phyloP scores from a whole-genome alignment of 2,797 vertebrate species.

The Cetoscarus ocellatus region DNA sequence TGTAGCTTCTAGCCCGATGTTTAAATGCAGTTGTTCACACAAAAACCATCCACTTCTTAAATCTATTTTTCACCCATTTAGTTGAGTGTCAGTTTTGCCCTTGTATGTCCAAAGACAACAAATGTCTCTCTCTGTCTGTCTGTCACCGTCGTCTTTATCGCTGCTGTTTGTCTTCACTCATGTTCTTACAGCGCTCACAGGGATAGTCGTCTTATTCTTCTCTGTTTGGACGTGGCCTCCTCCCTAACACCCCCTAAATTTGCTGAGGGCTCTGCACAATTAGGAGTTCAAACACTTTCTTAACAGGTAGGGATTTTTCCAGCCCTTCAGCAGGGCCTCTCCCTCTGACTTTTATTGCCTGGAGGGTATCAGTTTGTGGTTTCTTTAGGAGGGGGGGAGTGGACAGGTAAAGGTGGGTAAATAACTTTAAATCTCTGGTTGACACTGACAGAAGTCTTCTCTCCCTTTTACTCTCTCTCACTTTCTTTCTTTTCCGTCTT shows the following conservation, averaged over 20 bases:
- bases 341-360: slow-evolving; percentile 49
- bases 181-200: slow-evolving; percentile 40
- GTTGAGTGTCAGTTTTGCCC: too few relatives aligned
- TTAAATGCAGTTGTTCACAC: too few relatives aligned
- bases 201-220: slow-evolving; percentile 55
- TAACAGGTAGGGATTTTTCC: slow-evolving; percentile 67
- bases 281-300: slow-evolving; percentile 75
- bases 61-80: too few relatives aligned
- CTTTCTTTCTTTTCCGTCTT: slow-evolving; percentile 35
- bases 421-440: slow-evolving; percentile 75
- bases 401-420: slow-evolving; percentile 70
- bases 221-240: slow-evolving; percentile 70
- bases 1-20: too few relatives aligned
- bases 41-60: too few relatives aligned
- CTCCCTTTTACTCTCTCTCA: slow-evolving; percentile 19
- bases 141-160: slow-evolving; percentile 64
- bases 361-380: slow-evolving; percentile 55
- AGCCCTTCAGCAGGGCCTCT: slow-evolving; percentile 21
- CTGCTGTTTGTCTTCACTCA: slow-evolving; percentile 65
- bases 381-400: slow-evolving; percentile 18
- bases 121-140: slow-evolving; percentile 23
- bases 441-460: slow-evolving; percentile 70
- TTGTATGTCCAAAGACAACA: slow-evolving; percentile 19
- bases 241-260: slow-evolving; percentile 63
- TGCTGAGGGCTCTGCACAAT: slow-evolving; percentile 65